These are phyloP conservation scores for Mormyrus hasselquistii DNA, from an alignment of 2,797 vertebrate species.

Conservation along the genomic window DNA sequence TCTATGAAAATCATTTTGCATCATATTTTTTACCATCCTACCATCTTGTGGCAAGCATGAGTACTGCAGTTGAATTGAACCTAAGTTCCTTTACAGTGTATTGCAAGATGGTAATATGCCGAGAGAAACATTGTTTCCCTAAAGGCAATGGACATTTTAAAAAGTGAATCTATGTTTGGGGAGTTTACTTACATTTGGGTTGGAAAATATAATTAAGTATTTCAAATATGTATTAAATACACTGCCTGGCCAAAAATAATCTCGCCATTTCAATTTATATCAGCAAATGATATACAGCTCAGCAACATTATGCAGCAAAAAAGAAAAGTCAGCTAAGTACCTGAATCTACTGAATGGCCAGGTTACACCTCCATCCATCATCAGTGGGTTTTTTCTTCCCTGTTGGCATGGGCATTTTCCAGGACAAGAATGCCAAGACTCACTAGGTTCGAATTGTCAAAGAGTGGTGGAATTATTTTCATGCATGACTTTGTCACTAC, in stretches of 20 bases:
- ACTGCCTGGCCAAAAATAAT: not conserved
- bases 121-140: not conserved
- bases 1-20: not conserved
- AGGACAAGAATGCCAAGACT: not conserved
- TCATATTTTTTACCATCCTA: not conserved
- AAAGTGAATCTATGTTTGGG: not conserved
- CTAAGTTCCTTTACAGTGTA: not conserved
- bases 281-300: not conserved
- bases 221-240: not conserved
- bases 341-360: not conserved
- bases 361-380: not conserved
- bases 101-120: not conserved
- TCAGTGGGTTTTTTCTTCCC: not conserved
- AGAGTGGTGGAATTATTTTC: not conserved
- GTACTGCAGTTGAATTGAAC: not conserved
- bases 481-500: too few species aligned
- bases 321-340: not conserved
- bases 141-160: not conserved
- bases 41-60: not conserved
- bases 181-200: not conserved
- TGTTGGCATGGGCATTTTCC: not conserved
- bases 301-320: not conserved
- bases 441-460: not conserved
- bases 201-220: not conserved
- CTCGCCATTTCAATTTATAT: not conserved